Evolutionary conservation across 2,113 vertebrate genomes (phyloP), one percentile per base, ranked within the genome.

Genomic region (Notothenia rossii): DNA sequence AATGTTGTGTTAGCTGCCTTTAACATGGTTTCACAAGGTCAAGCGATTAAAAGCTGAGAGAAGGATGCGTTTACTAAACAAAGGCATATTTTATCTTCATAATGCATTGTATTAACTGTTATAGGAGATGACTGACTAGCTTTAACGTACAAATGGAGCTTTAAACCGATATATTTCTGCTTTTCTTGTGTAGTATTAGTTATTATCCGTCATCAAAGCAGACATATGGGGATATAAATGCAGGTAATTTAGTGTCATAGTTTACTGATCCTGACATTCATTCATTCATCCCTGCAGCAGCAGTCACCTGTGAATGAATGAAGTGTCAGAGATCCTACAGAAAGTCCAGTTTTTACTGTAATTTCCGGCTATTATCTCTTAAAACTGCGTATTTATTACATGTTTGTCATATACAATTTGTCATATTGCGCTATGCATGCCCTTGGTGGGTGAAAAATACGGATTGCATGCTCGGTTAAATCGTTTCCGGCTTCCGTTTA

Each of bases 1-100:
- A 14, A 22, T 49, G 45, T 10, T 15, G 14, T 54, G 68, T 49
- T 17, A 69, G 63, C 50, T 66, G 3, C 10, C 43, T 18, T 29
- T 71, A 67, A 75, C 67, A 29, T 60, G 15, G n/a, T 45, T 18
- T 36, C 43, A 54, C 83, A 86, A 88, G 87, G 87, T 88, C 87
- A 88, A 50, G 14, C 45, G 0, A 60, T 2, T 12, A 14, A 6
- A 50, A 60, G n/a, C 33, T 3, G 60, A 2, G 9, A 14, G 25
- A 7, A 8, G 11, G 18, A 11, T 2, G 5, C 18, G 4, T 3
- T 12, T 5, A 20, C 9, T 4, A 13, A 25, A 33, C 10, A 17
- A 17, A 25, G 9, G 2, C 14, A n/a, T 18, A 1, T 59, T 64
- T 61, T 29, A 6, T 53, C 0, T 10, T 17, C 2, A 22, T 13